phyloP scores from a whole-genome alignment of 2,888 invertebrate species.

The Thumatha senex region DNA sequence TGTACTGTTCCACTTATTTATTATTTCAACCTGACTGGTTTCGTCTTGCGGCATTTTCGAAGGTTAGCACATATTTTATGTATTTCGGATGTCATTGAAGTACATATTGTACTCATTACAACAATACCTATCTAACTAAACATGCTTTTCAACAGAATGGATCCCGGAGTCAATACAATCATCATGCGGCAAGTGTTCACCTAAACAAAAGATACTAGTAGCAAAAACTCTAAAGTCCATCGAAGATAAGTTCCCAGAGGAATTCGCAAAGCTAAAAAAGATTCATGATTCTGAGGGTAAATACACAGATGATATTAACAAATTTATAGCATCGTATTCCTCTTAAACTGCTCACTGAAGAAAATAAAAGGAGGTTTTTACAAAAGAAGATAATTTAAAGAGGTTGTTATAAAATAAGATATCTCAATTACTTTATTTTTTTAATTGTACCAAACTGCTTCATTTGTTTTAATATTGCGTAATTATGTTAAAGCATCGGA shows the following conservation, averaged over 20 bases:
- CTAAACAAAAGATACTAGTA: constrained; percentile 77
- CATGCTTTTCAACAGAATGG: constrained; percentile 38
- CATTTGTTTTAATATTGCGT: too few relatives aligned
- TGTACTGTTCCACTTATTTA: too few relatives aligned
- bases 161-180: constrained; percentile 54
- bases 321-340: background rate
- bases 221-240: constrained; percentile 81
- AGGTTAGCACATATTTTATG: too few relatives aligned
- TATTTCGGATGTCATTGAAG: too few relatives aligned
- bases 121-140: background rate
- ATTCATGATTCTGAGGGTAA: constrained; percentile 2
- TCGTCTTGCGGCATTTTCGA: too few relatives aligned
- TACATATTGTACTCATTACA: too few relatives aligned
- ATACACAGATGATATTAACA: background rate
- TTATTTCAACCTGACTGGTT: too few relatives aligned
- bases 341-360: background rate
- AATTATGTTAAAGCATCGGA: too few relatives aligned
- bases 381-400: too few relatives aligned
- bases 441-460: too few relatives aligned
- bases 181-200: constrained; percentile 84
- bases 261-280: constrained; percentile 1
- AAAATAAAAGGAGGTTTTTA: background rate
- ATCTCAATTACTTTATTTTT: too few relatives aligned
- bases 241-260: constrained; percentile 66
- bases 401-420: too few relatives aligned